Conservation (phyloP, 2,113 vertebrate species). For the Nymphicus hollandicus region DNA sequence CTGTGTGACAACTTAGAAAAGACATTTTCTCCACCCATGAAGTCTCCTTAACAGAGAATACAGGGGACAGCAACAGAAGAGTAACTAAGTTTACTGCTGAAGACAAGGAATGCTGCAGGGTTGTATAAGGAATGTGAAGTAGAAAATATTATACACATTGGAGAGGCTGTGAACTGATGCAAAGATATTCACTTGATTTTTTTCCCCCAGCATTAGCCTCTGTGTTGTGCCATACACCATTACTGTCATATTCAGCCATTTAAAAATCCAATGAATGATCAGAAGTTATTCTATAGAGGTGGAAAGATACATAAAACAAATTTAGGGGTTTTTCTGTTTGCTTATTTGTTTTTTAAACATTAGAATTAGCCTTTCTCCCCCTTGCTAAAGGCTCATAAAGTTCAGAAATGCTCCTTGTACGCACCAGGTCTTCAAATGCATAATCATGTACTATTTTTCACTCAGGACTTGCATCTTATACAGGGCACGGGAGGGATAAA, state of each 20-base stretch:
- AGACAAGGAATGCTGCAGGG: background rate
- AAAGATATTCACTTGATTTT: background rate
- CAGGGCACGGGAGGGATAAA: background rate
- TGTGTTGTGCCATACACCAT: background rate
- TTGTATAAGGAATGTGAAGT: background rate
- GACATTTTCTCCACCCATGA: background rate
- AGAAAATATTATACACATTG: background rate
- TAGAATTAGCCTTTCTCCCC: background rate
- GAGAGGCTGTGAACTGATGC: background rate
- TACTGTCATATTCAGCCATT: background rate
- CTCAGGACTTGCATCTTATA: conserved; percentile 4
- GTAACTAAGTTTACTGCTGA: background rate
- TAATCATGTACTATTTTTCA: background rate
- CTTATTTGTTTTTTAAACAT: background rate
- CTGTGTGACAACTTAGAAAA: background rate
- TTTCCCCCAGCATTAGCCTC: background rate
- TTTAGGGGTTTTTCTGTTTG: background rate
- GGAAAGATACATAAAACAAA: background rate
- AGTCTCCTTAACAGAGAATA: background rate
- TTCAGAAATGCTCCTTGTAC: background rate
- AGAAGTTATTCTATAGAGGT: background rate
- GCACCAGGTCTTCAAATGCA: background rate
- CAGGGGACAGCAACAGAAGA: background rate
- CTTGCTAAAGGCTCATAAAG: background rate
- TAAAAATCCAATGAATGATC: background rate